A percentile compares a stretch with the other conserved stretches of the same genome.
Evolutionary conservation across 1,140 invertebrate species (phyloP).

Genomic region (Arctopsyche grandis): DNA sequence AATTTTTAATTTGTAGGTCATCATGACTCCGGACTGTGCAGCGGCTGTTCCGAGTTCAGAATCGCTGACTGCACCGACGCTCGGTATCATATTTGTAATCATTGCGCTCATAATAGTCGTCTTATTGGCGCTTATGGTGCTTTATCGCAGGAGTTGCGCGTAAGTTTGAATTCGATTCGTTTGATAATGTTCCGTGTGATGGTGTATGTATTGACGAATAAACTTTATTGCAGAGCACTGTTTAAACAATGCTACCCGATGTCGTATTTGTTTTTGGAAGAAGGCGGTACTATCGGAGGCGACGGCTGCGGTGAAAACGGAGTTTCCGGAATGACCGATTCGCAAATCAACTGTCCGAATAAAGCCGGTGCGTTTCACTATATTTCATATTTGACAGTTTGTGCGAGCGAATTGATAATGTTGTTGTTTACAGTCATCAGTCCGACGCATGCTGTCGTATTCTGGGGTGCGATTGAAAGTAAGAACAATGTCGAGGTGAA

Average conservation of each 20-base stretch:
- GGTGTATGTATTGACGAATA: too few relatives aligned
- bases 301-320: constrained; percentile 49
- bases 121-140: constrained; percentile 36
- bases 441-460: constrained; percentile 50
- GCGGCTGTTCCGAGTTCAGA: constrained; percentile 8
- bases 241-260: constrained; percentile 52
- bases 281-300: constrained; percentile 33
- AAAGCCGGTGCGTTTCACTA: constrained; percentile 33
- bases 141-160: constrained; percentile 50
- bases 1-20: constrained; percentile 37
- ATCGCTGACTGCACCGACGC: neutral
- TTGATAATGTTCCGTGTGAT: neutral
- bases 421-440: constrained; percentile 38
- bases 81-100: neutral
- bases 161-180: constrained; percentile 22
- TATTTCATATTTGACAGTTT: neutral
- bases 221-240: constrained; percentile 42
- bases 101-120: neutral
- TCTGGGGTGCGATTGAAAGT: constrained; percentile 51
- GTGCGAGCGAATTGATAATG: neutral
- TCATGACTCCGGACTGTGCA: constrained; percentile 47
- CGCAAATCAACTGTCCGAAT: constrained; percentile 34
- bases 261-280: constrained; percentile 52
- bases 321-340: constrained; percentile 27
- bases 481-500: constrained; percentile 63